A percentile compares a stretch with the other conserved stretches of the same genome.
Evolutionary conservation across 1,140 invertebrate genomes (phyloP).

Genomic region (Chrysoperla carnea): DNA sequence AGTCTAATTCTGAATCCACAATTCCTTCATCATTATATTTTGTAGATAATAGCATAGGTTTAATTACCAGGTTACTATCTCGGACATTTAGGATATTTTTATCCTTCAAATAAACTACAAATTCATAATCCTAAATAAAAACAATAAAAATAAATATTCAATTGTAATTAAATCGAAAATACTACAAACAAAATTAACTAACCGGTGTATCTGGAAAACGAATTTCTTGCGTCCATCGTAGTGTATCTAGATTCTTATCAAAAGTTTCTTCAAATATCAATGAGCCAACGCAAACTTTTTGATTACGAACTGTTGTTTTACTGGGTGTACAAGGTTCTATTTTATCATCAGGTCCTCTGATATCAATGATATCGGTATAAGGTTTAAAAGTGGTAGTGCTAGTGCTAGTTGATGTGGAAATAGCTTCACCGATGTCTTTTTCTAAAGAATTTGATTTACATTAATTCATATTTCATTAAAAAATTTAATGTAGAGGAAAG

Average conservation of each 20-base stretch:
- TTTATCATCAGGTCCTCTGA: no score
- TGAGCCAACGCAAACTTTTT: conserved; percentile 13
- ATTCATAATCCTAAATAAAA: conserved; percentile 37
- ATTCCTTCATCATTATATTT: no score
- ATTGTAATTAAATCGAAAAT: background rate
- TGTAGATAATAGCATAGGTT: no score
- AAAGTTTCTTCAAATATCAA: conserved; percentile 22
- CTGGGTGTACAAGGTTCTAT: background rate
- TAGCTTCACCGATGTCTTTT: no score
- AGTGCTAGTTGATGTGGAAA: no score
- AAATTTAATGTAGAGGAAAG: no score
- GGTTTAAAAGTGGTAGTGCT: no score
- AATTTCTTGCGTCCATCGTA: conserved; percentile 26
- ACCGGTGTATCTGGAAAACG: conserved; percentile 24
- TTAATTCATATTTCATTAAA: no score
- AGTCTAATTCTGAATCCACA: no score
- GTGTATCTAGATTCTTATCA: conserved; percentile 4
- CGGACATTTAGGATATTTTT: background rate
- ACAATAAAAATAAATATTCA: conserved; percentile 2
- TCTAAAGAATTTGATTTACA: no score
- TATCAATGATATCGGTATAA: no score
- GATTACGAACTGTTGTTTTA: conserved; percentile 9
- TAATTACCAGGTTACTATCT: conserved; percentile 21
- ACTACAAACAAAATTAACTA: no score
- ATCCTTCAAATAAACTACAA: conserved; percentile 45